These are phyloP conservation scores for Caenorhabditis japonica DNA, from an alignment of 2,888 invertebrate genomes.

Conservation along the genomic window DNA sequence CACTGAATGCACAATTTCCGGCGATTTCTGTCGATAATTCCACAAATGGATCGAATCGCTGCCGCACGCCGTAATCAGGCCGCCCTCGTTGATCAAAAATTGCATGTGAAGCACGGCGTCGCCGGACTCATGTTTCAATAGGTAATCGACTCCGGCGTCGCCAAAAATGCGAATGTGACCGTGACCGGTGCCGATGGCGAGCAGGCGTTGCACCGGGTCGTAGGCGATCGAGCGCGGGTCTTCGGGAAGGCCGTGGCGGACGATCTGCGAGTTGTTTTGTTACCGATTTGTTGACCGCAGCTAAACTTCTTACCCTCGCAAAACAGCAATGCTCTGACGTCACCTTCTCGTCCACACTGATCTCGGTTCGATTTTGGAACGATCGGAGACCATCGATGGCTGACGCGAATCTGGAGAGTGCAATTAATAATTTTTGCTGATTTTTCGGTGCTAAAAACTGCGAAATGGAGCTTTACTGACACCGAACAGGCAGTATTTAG, in stretches of 20 bases:
- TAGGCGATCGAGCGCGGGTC: constrained; percentile 96
- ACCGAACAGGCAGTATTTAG: too few species aligned
- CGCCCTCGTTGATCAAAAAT: constrained; percentile 97
- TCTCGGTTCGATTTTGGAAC: constrained; percentile 61
- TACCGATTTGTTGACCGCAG: not conserved
- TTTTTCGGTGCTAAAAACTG: too few species aligned
- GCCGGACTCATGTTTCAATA: constrained; percentile 85
- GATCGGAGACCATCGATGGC: constrained; percentile 74
- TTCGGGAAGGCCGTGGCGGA: constrained; percentile 98
- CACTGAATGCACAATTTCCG: constrained; percentile 89
- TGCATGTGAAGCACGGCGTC: constrained; percentile 89
- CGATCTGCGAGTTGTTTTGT: constrained; percentile 77
- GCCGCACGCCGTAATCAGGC: constrained; percentile 92
- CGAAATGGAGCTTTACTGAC: too few species aligned
- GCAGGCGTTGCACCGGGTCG: constrained; percentile 95
- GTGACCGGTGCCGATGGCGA: constrained; percentile 89
- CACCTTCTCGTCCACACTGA: constrained; percentile 67
- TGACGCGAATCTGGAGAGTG: constrained; percentile 73
- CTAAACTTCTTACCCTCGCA: constrained; percentile 54
- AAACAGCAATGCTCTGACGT: constrained; percentile 68
- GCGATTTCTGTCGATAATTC: constrained; percentile 88
- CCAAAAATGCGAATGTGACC: constrained; percentile 61
- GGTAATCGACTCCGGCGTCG: constrained; percentile 95
- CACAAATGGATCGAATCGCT: constrained; percentile 97
- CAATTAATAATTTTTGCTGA: too few species aligned